Base-by-base conservation (phyloP, 1,140 invertebrate species). In the Nilaparvata lugens region DNA sequence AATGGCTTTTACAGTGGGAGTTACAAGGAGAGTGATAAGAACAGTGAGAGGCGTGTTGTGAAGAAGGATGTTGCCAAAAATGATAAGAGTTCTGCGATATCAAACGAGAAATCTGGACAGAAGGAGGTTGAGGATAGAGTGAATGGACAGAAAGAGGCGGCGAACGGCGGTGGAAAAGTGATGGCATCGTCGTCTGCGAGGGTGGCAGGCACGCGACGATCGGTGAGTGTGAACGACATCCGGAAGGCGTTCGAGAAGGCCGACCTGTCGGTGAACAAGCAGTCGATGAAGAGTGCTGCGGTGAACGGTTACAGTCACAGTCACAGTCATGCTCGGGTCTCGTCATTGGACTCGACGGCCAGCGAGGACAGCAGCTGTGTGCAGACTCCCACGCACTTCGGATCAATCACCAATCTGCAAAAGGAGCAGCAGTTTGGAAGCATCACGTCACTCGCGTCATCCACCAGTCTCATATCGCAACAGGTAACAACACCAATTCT, bases 401-500 rank as follows among this genome's bases (percentile, higher is more conserved):
- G 73, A 4, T 77, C 74, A 5, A 69, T 71, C 11, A 73, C 73
- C n/a, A 70, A 71, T 42, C 66, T 71, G 28, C 68, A 72, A 24
- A 71, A 73, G 43, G 77, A 79, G 63, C 80, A 82, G 52, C 81
- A 82, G 52, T 84, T 81, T 67, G 82, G 81, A 13, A 81, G 78
- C 64, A 81, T 83, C 61, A 82, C 80, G 4, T 83, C 82, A 2
- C 63, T 83, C 4, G 81, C 82, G 0, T 83, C 81, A 11, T 80
- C 79, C 28, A 83, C 82, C 0, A 83, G 81, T 61, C 70, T 83
- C 2, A 83, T 84, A 60, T 83, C 81, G 4, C 81, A 82, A 56
- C 81, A 80, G 71, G 78, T 79, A 68, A 70, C n/a, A n/a, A n/a
- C n/a, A n/a, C n/a, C n/a, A n/a, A n/a, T n/a, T n/a, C n/a, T n/a